Evolutionary conservation across 2,888 invertebrate genomes (phyloP).

Genomic region (Drosophila peninsularis): DNA sequence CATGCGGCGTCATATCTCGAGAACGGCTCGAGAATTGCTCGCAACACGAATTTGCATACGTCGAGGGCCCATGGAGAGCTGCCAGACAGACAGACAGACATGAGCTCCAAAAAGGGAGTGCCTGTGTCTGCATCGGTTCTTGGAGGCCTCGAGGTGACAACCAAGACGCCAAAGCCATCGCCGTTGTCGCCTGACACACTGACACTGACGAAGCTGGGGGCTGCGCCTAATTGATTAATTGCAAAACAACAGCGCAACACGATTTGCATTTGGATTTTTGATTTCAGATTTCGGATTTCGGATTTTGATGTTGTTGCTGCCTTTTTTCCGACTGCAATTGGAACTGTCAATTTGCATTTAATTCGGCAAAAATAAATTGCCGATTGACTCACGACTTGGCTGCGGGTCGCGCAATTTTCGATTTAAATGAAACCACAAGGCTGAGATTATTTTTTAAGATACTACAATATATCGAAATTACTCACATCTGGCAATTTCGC

Average conservation of each 20-base stretch:
- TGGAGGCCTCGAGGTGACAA: constrained; percentile 71
- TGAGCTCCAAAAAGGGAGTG: constrained; percentile 65
- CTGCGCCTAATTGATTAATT: constrained; percentile 78
- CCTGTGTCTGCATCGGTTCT: constrained; percentile 57
- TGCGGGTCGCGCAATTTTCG: constrained; percentile 48
- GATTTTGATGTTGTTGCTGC: constrained; percentile 18
- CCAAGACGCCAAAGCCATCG: constrained; percentile 34
- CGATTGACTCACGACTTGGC: constrained; percentile 72
- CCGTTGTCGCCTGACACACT: constrained; percentile 64
- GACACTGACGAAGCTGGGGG: constrained; percentile 72
- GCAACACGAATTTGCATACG: constrained; percentile 64
- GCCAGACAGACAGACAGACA: constrained; percentile 17
- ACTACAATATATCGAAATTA: constrained; percentile 33
- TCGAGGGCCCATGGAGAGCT: constrained; percentile 24
- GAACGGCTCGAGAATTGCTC: constrained; percentile 66
- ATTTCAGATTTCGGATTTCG: constrained; percentile 26
- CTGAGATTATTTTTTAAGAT: constrained; percentile 49
- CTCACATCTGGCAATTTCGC: constrained; percentile 31
- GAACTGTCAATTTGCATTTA: constrained; percentile 79
- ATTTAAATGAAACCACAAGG: constrained; percentile 54
- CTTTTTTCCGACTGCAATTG: constrained; percentile 70
- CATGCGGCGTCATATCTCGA: constrained; percentile 78
- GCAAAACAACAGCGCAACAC: constrained; percentile 76
- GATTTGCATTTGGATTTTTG: constrained; percentile 76
- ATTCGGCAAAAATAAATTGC: constrained; percentile 79